These are phyloP conservation scores for Synergus laeviventris DNA, from an alignment of 2,888 invertebrate genomes.

Conservation along the genomic window DNA sequence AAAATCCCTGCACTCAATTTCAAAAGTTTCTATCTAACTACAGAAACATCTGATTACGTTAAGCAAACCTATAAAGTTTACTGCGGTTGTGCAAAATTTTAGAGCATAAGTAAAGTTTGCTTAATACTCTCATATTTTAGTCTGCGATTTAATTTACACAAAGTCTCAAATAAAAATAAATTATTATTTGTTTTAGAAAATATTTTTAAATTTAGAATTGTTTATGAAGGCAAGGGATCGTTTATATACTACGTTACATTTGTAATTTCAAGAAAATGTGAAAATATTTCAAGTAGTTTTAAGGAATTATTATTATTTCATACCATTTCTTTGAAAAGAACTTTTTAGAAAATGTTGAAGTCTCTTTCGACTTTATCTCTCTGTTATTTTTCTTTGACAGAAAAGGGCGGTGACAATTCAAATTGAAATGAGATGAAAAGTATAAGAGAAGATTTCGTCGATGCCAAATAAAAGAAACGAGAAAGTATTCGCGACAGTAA, in stretches of 20 bases:
- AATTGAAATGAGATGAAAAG: neutral
- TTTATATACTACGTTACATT: no score
- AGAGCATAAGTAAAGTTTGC: neutral
- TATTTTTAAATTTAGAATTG: no score
- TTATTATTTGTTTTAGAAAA: neutral
- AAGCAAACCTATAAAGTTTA: slow-evolving; percentile 1
- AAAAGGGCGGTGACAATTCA: neutral
- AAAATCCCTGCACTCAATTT: neutral
- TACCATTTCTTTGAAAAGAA: neutral
- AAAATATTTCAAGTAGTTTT: no score
- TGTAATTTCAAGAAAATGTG: no score
- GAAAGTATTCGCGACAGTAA: slow-evolving; percentile 54
- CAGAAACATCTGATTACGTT: neutral
- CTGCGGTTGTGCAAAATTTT: neutral
- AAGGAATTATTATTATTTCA: no score
- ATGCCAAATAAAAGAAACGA: slow-evolving; percentile 47
- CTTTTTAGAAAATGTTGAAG: neutral
- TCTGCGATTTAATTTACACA: neutral
- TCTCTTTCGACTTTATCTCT: neutral
- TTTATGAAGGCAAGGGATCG: no score
- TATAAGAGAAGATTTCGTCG: slow-evolving; percentile 17
- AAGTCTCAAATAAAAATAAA: neutral
- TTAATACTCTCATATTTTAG: neutral
- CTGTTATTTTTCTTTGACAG: neutral
- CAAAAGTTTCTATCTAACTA: slow-evolving; percentile 1